Evolutionary conservation across 2,113 vertebrate species (phyloP).

Genomic region (Numida meleagris): DNA sequence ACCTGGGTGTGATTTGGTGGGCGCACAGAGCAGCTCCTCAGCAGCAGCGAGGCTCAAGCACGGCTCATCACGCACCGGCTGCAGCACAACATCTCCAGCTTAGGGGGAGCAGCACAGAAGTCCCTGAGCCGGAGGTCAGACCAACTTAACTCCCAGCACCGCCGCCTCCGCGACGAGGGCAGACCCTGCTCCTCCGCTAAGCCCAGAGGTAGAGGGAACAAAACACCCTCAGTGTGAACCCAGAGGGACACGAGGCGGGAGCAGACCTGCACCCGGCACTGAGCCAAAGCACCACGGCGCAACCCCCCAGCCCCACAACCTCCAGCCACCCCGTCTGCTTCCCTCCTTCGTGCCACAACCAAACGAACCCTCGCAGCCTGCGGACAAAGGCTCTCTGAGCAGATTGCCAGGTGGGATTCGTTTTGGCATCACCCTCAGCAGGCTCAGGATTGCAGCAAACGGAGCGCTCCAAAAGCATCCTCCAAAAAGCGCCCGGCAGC

Average conservation of each 20-base stretch:
- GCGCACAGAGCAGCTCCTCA: not conserved
- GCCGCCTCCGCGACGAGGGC: not conserved
- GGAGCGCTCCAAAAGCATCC: not conserved
- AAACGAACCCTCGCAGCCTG: accelerated
- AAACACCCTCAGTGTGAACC: accelerated
- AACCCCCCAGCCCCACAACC: not conserved
- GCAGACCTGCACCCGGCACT: accelerated
- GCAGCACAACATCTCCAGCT: not conserved
- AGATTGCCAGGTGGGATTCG: accelerated
- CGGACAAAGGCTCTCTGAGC: not conserved
- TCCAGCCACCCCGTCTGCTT: not conserved
- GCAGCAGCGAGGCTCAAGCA: not conserved
- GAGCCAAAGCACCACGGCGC: not conserved
- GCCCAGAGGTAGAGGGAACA: not conserved
- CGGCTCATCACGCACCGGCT: not conserved
- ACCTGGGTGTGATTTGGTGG: accelerated
- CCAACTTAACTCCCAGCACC: not conserved
- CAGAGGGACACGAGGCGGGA: accelerated
- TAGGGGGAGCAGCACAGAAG: not conserved
- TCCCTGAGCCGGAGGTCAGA: not conserved
- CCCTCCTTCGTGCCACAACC: not conserved
- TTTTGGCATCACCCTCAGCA: not conserved
- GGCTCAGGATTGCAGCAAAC: not conserved
- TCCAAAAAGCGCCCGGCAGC: not conserved
- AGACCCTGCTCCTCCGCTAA: accelerated